phyloP scores from a whole-genome alignment of 2,888 invertebrate genomes.

The Cataglyphis rosenhaueri region DNA sequence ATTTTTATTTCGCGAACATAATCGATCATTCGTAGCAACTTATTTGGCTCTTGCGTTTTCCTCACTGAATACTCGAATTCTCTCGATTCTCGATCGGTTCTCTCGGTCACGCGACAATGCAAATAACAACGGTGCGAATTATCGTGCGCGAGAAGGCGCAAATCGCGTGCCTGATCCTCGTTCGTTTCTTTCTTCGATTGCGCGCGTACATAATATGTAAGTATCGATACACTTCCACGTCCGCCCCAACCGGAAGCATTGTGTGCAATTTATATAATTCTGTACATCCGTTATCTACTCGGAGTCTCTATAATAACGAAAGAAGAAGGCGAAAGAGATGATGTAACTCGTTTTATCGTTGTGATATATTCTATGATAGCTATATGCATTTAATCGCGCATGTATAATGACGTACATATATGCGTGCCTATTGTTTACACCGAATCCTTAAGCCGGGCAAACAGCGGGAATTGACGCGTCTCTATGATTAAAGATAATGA shows the following conservation, averaged over 20 bases:
- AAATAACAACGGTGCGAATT: slow-evolving; percentile 24
- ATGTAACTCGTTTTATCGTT: slow-evolving; percentile 77
- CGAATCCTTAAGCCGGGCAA: slow-evolving; percentile 56
- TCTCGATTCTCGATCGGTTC: slow-evolving; percentile 18
- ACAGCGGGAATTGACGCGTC: slow-evolving; percentile 66
- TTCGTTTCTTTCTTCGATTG: slow-evolving; percentile 64
- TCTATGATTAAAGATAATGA: slow-evolving; percentile 30
- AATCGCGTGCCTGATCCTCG: slow-evolving; percentile 62
- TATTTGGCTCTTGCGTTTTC: slow-evolving; percentile 21
- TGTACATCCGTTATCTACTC: slow-evolving; percentile 76
- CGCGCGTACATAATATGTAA: slow-evolving; percentile 69
- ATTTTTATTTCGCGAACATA: slow-evolving; percentile 1
- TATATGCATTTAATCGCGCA: slow-evolving; percentile 72
- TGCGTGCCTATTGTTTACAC: slow-evolving; percentile 71
- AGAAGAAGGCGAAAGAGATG: slow-evolving; percentile 46
- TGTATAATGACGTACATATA: slow-evolving; percentile 63
- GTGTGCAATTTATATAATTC: slow-evolving; percentile 71
- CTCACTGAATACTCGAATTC: neutral
- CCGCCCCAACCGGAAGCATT: slow-evolving; percentile 74
- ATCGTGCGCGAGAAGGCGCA: slow-evolving; percentile 39
- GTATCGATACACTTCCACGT: slow-evolving; percentile 75
- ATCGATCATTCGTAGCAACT: slow-evolving; percentile 9
- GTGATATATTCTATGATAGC: slow-evolving; percentile 73
- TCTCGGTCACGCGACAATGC: slow-evolving; percentile 39
- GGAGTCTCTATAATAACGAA: slow-evolving; percentile 70